Percentiles rank a stretch among this genome's conserved stretches.
Evolutionary conservation across 2,888 invertebrate genomes (phyloP).

Genomic region (Periphyllus acericola): DNA sequence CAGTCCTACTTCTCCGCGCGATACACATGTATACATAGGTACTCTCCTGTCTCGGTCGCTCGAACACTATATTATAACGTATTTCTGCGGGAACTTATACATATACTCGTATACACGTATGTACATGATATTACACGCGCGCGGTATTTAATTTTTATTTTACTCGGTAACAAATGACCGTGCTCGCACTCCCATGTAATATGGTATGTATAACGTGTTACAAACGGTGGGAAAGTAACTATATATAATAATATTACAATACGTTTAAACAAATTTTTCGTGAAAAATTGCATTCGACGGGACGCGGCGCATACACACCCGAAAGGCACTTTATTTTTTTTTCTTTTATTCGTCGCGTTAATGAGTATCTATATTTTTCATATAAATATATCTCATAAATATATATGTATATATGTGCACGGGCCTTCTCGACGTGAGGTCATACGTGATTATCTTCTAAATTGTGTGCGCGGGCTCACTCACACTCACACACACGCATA

Average conservation of each 20-base stretch:
- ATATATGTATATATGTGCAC: not conserved
- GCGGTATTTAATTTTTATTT: not conserved
- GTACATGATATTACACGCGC: too few relatives aligned
- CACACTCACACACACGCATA: not conserved
- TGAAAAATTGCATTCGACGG: not conserved
- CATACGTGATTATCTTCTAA: not conserved
- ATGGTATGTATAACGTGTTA: not conserved
- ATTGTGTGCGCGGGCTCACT: not conserved
- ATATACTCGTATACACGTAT: too few relatives aligned
- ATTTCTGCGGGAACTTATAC: not conserved
- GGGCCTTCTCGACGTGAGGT: not conserved
- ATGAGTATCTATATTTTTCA: slow-evolving; percentile 6
- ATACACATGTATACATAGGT: too few relatives aligned
- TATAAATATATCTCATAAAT: not conserved
- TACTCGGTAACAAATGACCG: not conserved
- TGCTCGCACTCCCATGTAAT: not conserved
- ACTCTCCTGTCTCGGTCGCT: too few relatives aligned
- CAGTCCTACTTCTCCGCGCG: too few relatives aligned
- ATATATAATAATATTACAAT: too few relatives aligned
- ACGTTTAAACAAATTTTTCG: too few relatives aligned
- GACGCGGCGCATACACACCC: not conserved
- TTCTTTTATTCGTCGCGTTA: not conserved
- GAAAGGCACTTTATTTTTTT: not conserved
- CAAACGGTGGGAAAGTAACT: not conserved
- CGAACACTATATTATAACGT: too few relatives aligned